Percentiles rank a stretch among this genome's conserved stretches.
phyloP scores from a whole-genome alignment of 2,113 vertebrate genomes.

The Crotophaga sulcirostris region DNA sequence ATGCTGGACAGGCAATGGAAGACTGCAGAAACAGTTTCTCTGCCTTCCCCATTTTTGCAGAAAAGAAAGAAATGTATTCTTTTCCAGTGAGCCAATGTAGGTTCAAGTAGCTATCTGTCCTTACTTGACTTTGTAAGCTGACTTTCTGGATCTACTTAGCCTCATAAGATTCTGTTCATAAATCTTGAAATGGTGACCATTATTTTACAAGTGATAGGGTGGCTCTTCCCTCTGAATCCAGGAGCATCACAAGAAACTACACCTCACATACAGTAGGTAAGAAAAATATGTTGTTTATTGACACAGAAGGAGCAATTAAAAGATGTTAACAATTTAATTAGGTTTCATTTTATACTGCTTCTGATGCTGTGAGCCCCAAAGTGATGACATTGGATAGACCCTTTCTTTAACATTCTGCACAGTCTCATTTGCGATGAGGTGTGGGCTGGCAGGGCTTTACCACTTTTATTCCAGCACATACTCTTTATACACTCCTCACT shows the following conservation, averaged over 20 bases:
- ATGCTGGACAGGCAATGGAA: not conserved
- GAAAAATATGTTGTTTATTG: not conserved
- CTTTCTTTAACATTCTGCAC: not conserved
- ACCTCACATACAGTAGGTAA: not conserved
- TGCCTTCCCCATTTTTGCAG: not conserved
- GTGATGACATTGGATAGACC: rapidly evolving
- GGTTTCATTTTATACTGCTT: not conserved
- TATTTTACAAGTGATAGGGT: not conserved
- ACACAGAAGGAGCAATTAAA: not conserved
- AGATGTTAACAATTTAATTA: not conserved
- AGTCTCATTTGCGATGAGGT: not conserved
- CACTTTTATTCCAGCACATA: not conserved
- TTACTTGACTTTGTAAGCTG: not conserved
- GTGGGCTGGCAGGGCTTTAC: not conserved
- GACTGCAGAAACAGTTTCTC: not conserved
- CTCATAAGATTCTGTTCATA: not conserved
- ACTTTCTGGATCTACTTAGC: not conserved
- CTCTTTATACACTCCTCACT: not conserved
- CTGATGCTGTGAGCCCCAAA: not conserved
- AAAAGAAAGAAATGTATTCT: not conserved
- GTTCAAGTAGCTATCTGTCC: not conserved
- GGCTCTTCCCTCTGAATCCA: not conserved
- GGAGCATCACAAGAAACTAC: not conserved
- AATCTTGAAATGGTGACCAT: not conserved
- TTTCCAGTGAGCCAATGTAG: not conserved